phyloP scores from a whole-genome alignment of 2,888 invertebrate genomes.

The Drosophila multiciliata region DNA sequence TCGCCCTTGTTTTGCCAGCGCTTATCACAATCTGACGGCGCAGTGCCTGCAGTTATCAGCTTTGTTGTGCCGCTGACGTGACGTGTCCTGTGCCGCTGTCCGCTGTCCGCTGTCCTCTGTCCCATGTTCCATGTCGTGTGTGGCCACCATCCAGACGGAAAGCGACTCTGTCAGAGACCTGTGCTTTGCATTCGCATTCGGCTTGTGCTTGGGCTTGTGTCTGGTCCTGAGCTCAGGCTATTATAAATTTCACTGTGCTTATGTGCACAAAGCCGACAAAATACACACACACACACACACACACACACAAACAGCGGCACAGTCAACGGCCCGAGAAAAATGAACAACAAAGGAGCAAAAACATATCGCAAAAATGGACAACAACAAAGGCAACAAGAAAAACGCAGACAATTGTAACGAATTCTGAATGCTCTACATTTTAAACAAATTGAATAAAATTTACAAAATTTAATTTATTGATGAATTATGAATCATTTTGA shows the following conservation, averaged over 20 bases:
- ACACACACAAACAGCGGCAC: constrained; percentile 18
- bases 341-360: constrained; percentile 48
- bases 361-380: constrained; percentile 49
- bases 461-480: neutral
- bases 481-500: neutral
- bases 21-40: constrained; percentile 60
- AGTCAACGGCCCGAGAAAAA: constrained; percentile 50
- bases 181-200: constrained; percentile 12
- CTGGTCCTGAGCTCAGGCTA: constrained; percentile 18
- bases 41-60: constrained; percentile 63
- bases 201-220: constrained; percentile 1
- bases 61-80: constrained; percentile 63
- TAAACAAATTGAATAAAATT: neutral
- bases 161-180: constrained; percentile 39
- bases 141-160: constrained; percentile 34
- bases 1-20: constrained; percentile 31
- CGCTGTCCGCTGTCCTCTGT: neutral
- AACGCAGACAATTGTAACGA: constrained; percentile 1
- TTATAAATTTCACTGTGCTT: constrained; percentile 59
- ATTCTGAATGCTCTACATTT: constrained; percentile 15
- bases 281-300: constrained; percentile 16
- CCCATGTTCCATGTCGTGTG: constrained; percentile 17
- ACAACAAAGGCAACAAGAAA: constrained; percentile 39
- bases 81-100: constrained; percentile 49
- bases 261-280: constrained; percentile 50